These are phyloP conservation scores for Cherax destructor DNA, from an alignment of 1,140 invertebrate species.

Conservation along the genomic window DNA sequence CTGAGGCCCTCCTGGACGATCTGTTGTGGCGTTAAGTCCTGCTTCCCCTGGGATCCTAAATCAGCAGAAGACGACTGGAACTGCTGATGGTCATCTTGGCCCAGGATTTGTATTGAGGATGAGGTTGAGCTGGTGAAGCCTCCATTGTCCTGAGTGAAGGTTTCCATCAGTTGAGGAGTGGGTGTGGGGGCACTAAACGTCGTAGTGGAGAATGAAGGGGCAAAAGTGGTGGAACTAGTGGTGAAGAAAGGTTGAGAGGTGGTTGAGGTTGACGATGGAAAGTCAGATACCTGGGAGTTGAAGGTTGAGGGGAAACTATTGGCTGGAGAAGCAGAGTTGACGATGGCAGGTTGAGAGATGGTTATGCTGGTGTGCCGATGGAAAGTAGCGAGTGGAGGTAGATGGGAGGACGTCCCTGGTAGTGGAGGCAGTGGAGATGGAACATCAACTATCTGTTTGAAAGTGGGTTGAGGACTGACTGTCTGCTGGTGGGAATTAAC, in stretches of 20 bases:
- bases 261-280: background rate
- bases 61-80: background rate
- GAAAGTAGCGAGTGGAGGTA: conserved; percentile 17
- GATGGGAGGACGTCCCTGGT: too few species aligned
- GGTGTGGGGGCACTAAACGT: background rate
- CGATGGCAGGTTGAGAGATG: conserved; percentile 4
- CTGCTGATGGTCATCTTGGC: background rate
- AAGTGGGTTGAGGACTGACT: background rate
- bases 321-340: background rate
- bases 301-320: background rate
- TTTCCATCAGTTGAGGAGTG: background rate
- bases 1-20: background rate
- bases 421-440: background rate
- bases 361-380: conserved; percentile 41
- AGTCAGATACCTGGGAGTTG: background rate
- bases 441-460: background rate
- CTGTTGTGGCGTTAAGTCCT: background rate
- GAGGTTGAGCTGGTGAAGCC: background rate
- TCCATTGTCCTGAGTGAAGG: background rate
- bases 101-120: background rate
- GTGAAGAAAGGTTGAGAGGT: background rate
- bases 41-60: background rate
- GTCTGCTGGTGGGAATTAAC: background rate
- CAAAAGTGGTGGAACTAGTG: background rate
- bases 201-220: background rate